Evolutionary conservation across 2,113 vertebrate genomes (phyloP).

Genomic region (Thryonomys swinderianus): DNA sequence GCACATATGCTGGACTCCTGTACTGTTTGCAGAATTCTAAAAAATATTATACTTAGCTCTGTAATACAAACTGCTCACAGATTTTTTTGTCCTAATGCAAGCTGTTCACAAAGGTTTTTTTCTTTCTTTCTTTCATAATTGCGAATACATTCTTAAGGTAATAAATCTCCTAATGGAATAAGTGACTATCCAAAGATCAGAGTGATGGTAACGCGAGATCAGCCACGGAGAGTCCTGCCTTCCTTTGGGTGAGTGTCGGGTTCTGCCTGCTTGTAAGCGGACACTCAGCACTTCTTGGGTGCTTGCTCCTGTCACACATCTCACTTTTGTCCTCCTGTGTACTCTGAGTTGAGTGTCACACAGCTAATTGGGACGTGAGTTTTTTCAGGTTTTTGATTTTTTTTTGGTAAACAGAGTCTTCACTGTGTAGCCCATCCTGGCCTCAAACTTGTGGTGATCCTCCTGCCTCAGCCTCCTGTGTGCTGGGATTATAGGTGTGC

Average conservation of each 20-base stretch:
- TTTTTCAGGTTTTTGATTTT: background rate
- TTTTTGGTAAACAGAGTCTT: background rate
- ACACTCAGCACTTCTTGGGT: background rate
- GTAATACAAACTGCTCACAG: background rate
- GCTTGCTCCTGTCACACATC: background rate
- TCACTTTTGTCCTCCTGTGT: background rate
- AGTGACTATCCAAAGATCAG: constrained; percentile 74
- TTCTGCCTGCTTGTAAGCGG: constrained; percentile 22
- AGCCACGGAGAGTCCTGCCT: constrained; percentile 62
- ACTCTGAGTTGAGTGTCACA: background rate
- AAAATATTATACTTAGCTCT: background rate
- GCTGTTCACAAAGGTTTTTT: background rate
- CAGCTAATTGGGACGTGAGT: background rate
- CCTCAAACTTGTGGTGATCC: background rate
- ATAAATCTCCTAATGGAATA: constrained; percentile 80
- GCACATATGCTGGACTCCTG: background rate
- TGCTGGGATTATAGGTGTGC: background rate
- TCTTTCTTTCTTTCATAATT: background rate
- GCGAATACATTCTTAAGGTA: constrained; percentile 73
- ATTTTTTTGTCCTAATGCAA: background rate
- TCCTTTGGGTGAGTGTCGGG: constrained; percentile 71
- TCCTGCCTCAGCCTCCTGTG: background rate
- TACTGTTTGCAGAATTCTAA: constrained; percentile 21
- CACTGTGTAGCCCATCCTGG: background rate
- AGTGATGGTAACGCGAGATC: constrained; percentile 75